phyloP scores from a whole-genome alignment of 1,140 invertebrate species.

The Bombyx mandarina region DNA sequence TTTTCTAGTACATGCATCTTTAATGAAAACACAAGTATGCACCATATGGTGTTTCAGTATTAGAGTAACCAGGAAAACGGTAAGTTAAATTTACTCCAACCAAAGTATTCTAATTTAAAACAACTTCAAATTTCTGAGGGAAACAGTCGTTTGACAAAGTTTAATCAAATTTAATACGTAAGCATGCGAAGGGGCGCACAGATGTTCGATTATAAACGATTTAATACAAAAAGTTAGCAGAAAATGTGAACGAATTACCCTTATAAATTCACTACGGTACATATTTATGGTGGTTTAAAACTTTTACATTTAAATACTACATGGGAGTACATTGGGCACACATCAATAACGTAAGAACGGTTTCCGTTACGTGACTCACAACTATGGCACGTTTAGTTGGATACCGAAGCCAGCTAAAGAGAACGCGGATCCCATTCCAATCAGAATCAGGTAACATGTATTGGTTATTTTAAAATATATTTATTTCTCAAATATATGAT shows the following conservation, averaged over 20 bases:
- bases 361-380: conserved; percentile 69
- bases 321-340: conserved; percentile 41
- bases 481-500: too few species aligned
- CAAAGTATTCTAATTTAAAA: conserved; percentile 34
- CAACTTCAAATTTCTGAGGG: conserved; percentile 41
- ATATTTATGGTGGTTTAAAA: not conserved
- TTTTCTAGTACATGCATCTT: too few species aligned
- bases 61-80: too few species aligned
- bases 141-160: conserved; percentile 46
- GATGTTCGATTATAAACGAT: conserved; percentile 52
- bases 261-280: too few species aligned
- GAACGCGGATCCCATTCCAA: conserved; percentile 58
- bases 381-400: conserved; percentile 51
- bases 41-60: too few species aligned
- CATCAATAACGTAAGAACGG: conserved; percentile 54
- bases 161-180: conserved; percentile 23
- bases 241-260: conserved; percentile 1
- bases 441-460: conserved; percentile 14
- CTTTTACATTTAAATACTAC: conserved; percentile 8
- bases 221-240: conserved; percentile 1
- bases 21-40: too few species aligned
- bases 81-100: conserved; percentile 11
- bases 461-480: too few species aligned
- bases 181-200: conserved; percentile 41
- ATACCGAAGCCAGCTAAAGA: conserved; percentile 15